A percentile compares a stretch with the other conserved stretches of the same genome.
Evolutionary conservation across 2,113 vertebrate genomes (phyloP).

Genomic region (Ursus arctos): DNA sequence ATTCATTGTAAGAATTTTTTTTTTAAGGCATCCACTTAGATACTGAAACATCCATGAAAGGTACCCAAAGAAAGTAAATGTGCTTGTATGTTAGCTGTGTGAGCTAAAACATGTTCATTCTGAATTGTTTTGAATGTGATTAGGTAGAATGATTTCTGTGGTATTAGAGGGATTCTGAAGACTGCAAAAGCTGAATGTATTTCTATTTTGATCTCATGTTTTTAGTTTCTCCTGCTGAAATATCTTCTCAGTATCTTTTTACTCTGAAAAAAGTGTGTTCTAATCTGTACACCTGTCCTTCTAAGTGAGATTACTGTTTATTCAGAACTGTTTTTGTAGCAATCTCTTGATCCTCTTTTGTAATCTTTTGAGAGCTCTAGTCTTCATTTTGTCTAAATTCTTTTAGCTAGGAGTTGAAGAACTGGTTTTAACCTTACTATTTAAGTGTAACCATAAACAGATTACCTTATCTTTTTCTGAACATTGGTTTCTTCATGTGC

Average conservation of each 20-base stretch:
- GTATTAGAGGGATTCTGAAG: neutral
- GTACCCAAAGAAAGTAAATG: neutral
- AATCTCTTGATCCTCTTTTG: neutral
- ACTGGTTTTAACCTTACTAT: neutral
- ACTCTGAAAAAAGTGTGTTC: neutral
- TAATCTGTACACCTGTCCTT: neutral
- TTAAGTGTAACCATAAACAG: neutral
- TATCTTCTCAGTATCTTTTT: neutral
- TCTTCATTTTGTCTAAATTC: slow-evolving; percentile 21
- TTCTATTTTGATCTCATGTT: neutral
- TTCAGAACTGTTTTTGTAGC: neutral
- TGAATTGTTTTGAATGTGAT: neutral
- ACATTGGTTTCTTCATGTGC: neutral
- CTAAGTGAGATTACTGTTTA: neutral
- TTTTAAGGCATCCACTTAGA: neutral
- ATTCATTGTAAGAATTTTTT: neutral
- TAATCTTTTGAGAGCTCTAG: neutral
- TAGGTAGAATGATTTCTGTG: neutral
- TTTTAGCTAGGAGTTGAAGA: neutral
- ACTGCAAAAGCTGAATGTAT: neutral
- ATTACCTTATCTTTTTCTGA: neutral
- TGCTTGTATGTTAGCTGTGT: neutral
- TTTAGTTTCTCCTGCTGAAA: neutral
- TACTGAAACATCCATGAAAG: neutral
- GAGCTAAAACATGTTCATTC: neutral